These are phyloP conservation scores for Mechanitis mazaeus DNA, from an alignment of 2,888 invertebrate species.

Conservation along the genomic window DNA sequence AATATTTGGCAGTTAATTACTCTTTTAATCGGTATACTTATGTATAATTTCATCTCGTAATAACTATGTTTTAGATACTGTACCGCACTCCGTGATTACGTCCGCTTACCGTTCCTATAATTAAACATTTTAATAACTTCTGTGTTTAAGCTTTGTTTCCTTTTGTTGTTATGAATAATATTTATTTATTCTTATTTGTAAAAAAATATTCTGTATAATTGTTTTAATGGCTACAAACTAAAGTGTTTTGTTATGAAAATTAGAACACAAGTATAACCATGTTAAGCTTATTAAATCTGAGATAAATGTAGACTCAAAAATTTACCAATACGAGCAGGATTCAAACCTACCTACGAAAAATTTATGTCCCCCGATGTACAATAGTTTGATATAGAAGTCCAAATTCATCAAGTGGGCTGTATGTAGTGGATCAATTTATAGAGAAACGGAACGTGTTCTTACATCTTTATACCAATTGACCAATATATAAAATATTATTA, in stretches of 20 bases:
- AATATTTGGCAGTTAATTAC: constrained; percentile 44
- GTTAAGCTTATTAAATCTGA: too few species aligned
- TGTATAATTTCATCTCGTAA: constrained; percentile 50
- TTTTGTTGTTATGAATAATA: constrained; percentile 19
- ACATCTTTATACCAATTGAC: too few species aligned
- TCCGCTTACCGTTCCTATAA: constrained; percentile 72
- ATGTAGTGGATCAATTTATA: too few species aligned
- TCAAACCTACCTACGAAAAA: too few species aligned
- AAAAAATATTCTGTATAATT: not conserved
- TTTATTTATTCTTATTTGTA: not conserved
- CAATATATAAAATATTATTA: not conserved
- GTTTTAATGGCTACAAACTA: not conserved
- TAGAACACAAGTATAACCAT: too few species aligned
- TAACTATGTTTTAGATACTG: constrained; percentile 67
- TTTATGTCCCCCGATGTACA: too few species aligned
- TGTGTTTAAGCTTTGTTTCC: constrained; percentile 42
- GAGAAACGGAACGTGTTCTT: too few species aligned
- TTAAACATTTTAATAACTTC: constrained; percentile 74
- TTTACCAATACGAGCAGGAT: too few species aligned
- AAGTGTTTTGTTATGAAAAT: too few species aligned
- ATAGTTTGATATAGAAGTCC: too few species aligned
- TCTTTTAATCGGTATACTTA: constrained; percentile 43
- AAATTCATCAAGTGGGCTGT: too few species aligned
- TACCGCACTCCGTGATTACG: constrained; percentile 65
- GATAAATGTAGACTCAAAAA: too few species aligned